phyloP scores from a whole-genome alignment of 2,888 invertebrate genomes.

The Callinectes sapidus region DNA sequence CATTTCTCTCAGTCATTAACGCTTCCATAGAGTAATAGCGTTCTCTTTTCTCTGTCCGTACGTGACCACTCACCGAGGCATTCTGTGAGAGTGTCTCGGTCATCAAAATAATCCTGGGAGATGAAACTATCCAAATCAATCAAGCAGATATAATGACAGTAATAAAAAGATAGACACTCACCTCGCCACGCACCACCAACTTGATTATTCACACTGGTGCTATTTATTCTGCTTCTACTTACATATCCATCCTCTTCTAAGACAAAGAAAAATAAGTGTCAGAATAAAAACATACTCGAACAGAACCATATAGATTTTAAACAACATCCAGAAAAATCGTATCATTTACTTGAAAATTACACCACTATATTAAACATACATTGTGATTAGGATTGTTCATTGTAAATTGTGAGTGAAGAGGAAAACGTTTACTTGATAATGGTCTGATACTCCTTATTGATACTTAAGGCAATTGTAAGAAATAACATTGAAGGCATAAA shows the following conservation, averaged over 20 bases:
- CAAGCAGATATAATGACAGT: not conserved
- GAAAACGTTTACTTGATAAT: too few species aligned
- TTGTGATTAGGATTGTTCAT: too few species aligned
- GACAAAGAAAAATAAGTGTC: not conserved
- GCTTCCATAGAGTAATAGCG: not conserved
- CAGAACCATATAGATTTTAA: too few species aligned
- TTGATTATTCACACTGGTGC: not conserved
- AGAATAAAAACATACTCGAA: too few species aligned
- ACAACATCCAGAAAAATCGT: too few species aligned
- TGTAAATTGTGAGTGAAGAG: too few species aligned
- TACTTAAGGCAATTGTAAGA: too few species aligned
- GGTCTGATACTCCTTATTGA: too few species aligned
- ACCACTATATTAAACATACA: too few species aligned
- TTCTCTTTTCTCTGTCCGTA: not conserved
- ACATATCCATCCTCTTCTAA: not conserved
- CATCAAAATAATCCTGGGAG: not conserved
- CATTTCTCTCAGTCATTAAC: not conserved
- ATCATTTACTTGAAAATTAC: too few species aligned
- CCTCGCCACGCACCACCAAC: not conserved
- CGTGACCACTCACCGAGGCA: not conserved
- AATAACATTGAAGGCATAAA: too few species aligned
- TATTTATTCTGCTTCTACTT: not conserved
- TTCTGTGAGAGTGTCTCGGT: not conserved
- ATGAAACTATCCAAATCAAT: not conserved
- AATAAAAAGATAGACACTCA: not conserved